These are phyloP conservation scores for Urophycis tenuis DNA, from an alignment of 2,797 vertebrate species.

Conservation along the genomic window DNA sequence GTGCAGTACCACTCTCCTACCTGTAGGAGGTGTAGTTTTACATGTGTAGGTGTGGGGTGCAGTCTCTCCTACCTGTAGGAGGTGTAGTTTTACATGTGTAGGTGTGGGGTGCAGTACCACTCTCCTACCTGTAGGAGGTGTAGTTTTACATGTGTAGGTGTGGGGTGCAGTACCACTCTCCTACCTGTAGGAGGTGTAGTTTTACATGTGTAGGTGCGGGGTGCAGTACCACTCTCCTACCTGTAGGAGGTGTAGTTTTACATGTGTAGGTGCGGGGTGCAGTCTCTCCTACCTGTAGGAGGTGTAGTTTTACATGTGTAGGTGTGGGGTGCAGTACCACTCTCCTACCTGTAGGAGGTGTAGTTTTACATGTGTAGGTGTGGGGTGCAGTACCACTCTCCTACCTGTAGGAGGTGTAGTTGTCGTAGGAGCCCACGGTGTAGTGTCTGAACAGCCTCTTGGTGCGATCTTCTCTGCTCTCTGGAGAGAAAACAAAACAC, in stretches of 20 bases:
- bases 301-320: slow-evolving; percentile 1
- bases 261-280: neutral
- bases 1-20: no score
- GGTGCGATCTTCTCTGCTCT: slow-evolving; percentile 92
- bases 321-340: neutral
- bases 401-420: slow-evolving; percentile 82
- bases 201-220: neutral
- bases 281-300: neutral
- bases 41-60: neutral
- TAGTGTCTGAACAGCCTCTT: slow-evolving; percentile 97
- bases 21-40: no score
- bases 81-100: neutral
- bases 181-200: slow-evolving; percentile 5
- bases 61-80: neutral
- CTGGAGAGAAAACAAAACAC: slow-evolving; percentile 59
- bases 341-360: neutral
- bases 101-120: neutral
- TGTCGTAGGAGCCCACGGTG: slow-evolving; percentile 95
- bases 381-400: neutral
- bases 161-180: neutral
- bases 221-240: neutral
- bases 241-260: slow-evolving; percentile 7
- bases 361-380: neutral
- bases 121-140: slow-evolving; percentile 2
- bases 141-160: neutral